Percentiles rank a stretch among this genome's conserved stretches.
These are phyloP conservation scores for Semnopithecus entellus DNA, from an alignment of 2,113 vertebrate genomes.

Conservation along the genomic window DNA sequence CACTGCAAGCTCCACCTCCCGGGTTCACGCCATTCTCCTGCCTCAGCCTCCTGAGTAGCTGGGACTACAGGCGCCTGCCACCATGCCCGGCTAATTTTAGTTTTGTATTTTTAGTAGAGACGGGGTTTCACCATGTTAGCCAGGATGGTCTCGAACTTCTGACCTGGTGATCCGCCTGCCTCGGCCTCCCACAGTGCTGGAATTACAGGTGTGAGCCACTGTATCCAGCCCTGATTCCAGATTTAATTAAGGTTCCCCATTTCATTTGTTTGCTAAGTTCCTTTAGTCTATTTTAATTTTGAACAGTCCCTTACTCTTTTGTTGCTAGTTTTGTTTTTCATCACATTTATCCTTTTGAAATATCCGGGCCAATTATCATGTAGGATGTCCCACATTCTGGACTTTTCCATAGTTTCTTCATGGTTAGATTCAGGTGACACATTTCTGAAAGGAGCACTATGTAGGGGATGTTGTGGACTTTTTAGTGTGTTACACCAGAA, in stretches of 20 bases:
- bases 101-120: too few species aligned
- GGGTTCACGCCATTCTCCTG: too few species aligned
- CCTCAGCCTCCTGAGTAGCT: too few species aligned
- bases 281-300: slow-evolving; percentile 5
- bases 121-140: too few species aligned
- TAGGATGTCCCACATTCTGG: not conserved
- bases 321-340: slow-evolving; percentile 29
- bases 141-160: too few species aligned
- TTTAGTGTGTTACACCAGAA: not conserved
- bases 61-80: too few species aligned
- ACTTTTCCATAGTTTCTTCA: not conserved
- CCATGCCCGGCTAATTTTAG: too few species aligned
- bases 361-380: not conserved
- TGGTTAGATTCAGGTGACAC: not conserved
- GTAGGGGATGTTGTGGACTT: not conserved
- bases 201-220: too few species aligned
- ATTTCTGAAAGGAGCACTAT: not conserved
- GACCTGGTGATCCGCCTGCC: too few species aligned
- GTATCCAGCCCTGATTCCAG: not conserved
- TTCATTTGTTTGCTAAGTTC: not conserved
- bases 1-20: too few species aligned
- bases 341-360: slow-evolving; percentile 38
- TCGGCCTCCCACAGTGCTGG: too few species aligned
- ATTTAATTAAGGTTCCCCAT: not conserved
- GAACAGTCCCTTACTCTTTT: not conserved